A percentile compares a stretch with the other conserved stretches of the same genome.
These are phyloP conservation scores for Drosophila novamexicana DNA, from an alignment of 1,140 invertebrate genomes.

Conservation along the genomic window DNA sequence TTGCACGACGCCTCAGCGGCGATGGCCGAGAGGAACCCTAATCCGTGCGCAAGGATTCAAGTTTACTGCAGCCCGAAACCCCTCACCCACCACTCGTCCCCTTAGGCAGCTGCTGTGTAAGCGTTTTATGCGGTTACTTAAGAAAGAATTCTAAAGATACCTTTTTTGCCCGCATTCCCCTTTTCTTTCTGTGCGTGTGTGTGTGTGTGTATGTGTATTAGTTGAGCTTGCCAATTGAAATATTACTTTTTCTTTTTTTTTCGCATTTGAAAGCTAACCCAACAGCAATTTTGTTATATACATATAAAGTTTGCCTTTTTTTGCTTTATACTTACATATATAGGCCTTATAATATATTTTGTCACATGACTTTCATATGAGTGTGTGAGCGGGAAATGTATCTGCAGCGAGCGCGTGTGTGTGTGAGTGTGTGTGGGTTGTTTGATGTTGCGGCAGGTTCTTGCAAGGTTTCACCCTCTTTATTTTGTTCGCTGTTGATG, in stretches of 20 bases:
- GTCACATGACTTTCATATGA: slow-evolving; percentile 34
- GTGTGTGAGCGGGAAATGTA: not conserved
- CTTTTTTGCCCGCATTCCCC: slow-evolving; percentile 5
- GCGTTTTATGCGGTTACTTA: slow-evolving; percentile 52
- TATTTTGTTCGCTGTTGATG: slow-evolving; percentile 7
- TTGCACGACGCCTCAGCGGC: slow-evolving; percentile 31
- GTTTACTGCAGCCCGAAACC: not conserved
- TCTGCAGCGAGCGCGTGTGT: not conserved
- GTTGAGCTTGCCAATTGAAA: slow-evolving; percentile 40
- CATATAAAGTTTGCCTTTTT: slow-evolving; percentile 45
- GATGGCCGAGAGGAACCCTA: slow-evolving; percentile 45
- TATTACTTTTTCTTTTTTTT: slow-evolving; percentile 25
- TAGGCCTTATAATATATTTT: slow-evolving; percentile 45
- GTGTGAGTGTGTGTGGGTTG: slow-evolving; percentile 12
- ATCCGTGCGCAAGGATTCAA: slow-evolving; percentile 46
- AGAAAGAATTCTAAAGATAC: slow-evolving; percentile 72
- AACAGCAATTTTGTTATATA: slow-evolving; percentile 58
- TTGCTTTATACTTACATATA: not conserved
- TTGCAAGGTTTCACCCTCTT: slow-evolving; percentile 42
- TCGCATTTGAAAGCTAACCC: slow-evolving; percentile 54
- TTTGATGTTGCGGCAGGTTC: slow-evolving; percentile 40
- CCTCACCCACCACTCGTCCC: not conserved
- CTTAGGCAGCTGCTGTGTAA: slow-evolving; percentile 41
- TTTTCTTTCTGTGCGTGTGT: slow-evolving; percentile 2
- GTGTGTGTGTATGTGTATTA: slow-evolving; percentile 2